Conservation (phyloP, 2,888 invertebrate species). For the Caradrina kadenii region DNA sequence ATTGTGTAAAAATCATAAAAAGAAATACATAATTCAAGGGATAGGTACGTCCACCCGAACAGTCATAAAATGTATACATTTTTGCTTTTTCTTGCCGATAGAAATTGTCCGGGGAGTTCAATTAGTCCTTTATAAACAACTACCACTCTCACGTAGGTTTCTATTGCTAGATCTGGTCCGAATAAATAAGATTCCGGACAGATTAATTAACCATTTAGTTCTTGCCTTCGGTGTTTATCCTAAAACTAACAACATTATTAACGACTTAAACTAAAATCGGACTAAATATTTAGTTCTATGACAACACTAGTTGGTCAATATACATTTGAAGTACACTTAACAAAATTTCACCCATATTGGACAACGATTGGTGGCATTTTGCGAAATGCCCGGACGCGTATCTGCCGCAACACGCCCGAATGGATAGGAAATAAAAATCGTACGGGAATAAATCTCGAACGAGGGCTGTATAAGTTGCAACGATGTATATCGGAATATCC, state of each 20-base stretch:
- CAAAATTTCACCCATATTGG: conserved; percentile 34
- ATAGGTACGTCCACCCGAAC: too few species aligned
- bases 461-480: conserved; percentile 68
- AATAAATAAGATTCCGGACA: conserved; percentile 8
- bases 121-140: conserved; percentile 1
- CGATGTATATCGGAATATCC: conserved; percentile 57
- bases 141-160: background rate
- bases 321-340: background rate
- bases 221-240: background rate
- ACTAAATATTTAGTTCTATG: conserved; percentile 8
- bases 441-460: conserved; percentile 68
- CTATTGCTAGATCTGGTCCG: conserved; percentile 11
- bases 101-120: background rate
- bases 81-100: too few species aligned
- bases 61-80: too few species aligned
- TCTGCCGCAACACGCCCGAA: conserved; percentile 62
- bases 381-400: conserved; percentile 55
- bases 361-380: conserved; percentile 54
- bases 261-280: conserved; percentile 11
- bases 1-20: too few species aligned
- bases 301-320: conserved; percentile 13
- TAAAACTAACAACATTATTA: conserved; percentile 8
- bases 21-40: too few species aligned
- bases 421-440: conserved; percentile 74
- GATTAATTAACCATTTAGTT: conserved; percentile 16